Base-by-base conservation (phyloP, 35 echinoderm and acorn worm species). In the Patiria miniata region DNA sequence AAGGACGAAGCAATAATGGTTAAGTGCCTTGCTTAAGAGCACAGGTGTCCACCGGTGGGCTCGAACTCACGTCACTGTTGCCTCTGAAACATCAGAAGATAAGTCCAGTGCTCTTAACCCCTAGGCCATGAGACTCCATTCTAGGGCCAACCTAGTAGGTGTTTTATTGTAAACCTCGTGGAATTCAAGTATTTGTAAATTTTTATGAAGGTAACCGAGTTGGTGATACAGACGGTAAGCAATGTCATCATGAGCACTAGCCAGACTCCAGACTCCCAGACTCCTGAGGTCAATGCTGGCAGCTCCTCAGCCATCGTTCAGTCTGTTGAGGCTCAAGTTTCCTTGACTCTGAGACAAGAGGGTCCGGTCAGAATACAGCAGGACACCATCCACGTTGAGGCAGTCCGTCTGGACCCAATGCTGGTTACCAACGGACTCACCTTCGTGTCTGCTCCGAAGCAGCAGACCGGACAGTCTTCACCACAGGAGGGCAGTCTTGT, bases 131-230 rank as follows among this genome's bases (percentile, higher is more conserved):
- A n/a, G n/a, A n/a, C n/a, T n/a, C n/a, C n/a, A n/a, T n/a, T n/a
- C n/a, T n/a, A n/a, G n/a, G n/a, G n/a, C n/a, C n/a, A n/a, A n/a
- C n/a, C n/a, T n/a, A n/a, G n/a, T n/a, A n/a, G n/a, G n/a, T n/a
- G n/a, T n/a, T n/a, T n/a, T n/a, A n/a, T n/a, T n/a, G n/a, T n/a
- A n/a, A n/a, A n/a, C n/a, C n/a, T n/a, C n/a, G n/a, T n/a, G n/a
- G n/a, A n/a, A n/a, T n/a, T n/a, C 21, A 73, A 23, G 10, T 30
- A 73, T 15, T 73, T 23, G 29, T 29, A 22, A 68, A 18, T 68
- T 68, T n/a, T 29, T 80, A 39, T 50, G 17, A n/a, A 84, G 82
- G 82, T 84, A 14, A 65, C 82, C 37, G 30, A 9, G 34, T 54
- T 53, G 21, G 82, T 84, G 8, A 22, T 84, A 21, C 8, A 65